These are phyloP conservation scores for Allolobophora icterica DNA, from an alignment of 2,888 invertebrate genomes.

Conservation along the genomic window DNA sequence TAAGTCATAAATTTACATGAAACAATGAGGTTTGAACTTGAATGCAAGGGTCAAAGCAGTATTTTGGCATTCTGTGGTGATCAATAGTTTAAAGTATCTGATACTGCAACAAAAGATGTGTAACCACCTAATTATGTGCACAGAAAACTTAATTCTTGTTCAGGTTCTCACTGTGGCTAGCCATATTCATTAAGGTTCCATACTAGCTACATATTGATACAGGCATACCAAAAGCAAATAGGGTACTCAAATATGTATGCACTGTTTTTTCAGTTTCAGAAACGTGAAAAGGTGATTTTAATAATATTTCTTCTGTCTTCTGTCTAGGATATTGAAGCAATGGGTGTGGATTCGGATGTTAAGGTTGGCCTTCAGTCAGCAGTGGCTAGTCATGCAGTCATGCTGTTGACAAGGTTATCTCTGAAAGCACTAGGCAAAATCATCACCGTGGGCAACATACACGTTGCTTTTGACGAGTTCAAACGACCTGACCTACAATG, in stretches of 20 bases:
- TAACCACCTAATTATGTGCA: neutral
- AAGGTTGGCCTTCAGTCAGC: neutral
- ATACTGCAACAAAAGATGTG: neutral
- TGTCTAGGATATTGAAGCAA: neutral
- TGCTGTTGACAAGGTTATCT: neutral
- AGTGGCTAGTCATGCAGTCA: constrained; percentile 26
- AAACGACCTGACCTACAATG: constrained; percentile 2
- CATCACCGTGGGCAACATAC: neutral
- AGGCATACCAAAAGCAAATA: neutral
- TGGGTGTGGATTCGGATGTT: constrained; percentile 9
- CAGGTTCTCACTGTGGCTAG: neutral
- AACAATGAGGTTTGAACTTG: neutral
- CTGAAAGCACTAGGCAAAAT: neutral
- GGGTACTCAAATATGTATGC: neutral
- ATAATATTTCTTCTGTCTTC: neutral
- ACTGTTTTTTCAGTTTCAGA: neutral
- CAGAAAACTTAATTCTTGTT: neutral
- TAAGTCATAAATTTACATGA: neutral
- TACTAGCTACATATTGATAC: neutral
- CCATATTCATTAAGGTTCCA: no score
- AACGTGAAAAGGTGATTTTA: neutral
- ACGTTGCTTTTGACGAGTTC: constrained; percentile 1
- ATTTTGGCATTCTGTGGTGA: neutral
- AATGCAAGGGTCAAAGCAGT: neutral
- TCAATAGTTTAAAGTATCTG: constrained; percentile 1